Evolutionary conservation across 2,888 invertebrate species (phyloP).

Genomic region (Oxytorus armatus): DNA sequence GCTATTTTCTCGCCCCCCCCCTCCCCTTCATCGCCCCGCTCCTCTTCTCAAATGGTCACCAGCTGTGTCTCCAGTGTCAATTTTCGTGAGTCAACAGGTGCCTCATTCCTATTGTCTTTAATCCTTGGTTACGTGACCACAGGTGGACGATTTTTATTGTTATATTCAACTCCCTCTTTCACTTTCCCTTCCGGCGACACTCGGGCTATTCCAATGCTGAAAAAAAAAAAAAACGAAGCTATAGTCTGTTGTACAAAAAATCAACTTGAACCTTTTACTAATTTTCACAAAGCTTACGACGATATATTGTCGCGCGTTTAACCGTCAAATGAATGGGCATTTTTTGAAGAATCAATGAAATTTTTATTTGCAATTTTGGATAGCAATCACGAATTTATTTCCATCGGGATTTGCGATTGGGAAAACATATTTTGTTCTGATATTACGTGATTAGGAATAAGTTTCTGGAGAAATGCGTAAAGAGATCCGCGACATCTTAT

Average conservation of each 20-base stretch:
- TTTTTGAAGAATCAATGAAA: too few relatives aligned
- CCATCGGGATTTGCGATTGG: too few relatives aligned
- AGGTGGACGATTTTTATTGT: slow-evolving; percentile 64
- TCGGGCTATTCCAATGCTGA: slow-evolving; percentile 22
- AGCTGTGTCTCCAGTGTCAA: slow-evolving; percentile 66
- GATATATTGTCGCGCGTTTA: too few relatives aligned
- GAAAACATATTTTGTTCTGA: too few relatives aligned
- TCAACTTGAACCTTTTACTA: too few relatives aligned
- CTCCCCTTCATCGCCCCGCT: background rate
- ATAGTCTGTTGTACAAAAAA: background rate
- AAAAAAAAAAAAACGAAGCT: background rate
- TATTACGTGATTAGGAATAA: too few relatives aligned
- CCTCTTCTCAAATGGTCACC: slow-evolving; percentile 32
- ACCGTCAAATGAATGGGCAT: too few relatives aligned
- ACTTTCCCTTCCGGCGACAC: slow-evolving; percentile 43
- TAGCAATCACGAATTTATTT: too few relatives aligned
- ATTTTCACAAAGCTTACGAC: too few relatives aligned
- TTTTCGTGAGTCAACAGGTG: slow-evolving; percentile 65
- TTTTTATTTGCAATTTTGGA: too few relatives aligned
- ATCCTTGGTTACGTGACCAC: slow-evolving; percentile 63
- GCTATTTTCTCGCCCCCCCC: slow-evolving; percentile 34
- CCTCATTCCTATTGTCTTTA: slow-evolving; percentile 61
- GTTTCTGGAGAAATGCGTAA: too few relatives aligned
- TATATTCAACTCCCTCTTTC: slow-evolving; percentile 51
- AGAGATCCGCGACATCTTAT: too few relatives aligned